A percentile compares a stretch with the other conserved stretches of the same genome.
phyloP scores from a whole-genome alignment of 2,113 vertebrate genomes.

The Ochotona princeps region DNA sequence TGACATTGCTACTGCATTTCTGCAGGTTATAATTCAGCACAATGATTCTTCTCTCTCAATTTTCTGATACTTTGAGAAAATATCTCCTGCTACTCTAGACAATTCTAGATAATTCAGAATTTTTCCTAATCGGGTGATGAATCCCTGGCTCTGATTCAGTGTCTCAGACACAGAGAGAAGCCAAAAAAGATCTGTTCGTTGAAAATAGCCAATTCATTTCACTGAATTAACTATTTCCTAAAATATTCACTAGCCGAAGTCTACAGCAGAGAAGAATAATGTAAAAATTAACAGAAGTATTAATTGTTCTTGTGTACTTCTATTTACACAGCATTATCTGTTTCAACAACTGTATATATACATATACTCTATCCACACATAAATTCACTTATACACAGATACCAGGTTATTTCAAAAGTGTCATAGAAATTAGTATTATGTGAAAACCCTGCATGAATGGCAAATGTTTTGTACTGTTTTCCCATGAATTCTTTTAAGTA shows the following conservation, averaged over 20 bases:
- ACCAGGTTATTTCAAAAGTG: no score
- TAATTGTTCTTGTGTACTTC: conserved; percentile 11
- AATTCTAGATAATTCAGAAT: conserved; percentile 10
- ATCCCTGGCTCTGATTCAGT: not conserved
- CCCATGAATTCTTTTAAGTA: no score
- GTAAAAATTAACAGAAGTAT: conserved; percentile 52
- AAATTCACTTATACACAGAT: not conserved
- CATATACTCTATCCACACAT: not conserved
- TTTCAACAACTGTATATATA: not conserved
- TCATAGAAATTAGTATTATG: no score
- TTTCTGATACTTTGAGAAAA: not conserved
- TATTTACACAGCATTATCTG: conserved; percentile 60
- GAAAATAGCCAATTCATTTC: conserved; percentile 67
- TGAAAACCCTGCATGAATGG: no score
- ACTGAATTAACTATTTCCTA: conserved; percentile 53
- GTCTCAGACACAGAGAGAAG: not conserved
- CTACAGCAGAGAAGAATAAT: conserved; percentile 55
- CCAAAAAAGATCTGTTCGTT: conserved; percentile 30
- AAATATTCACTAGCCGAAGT: conserved; percentile 58
- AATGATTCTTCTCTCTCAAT: not conserved
- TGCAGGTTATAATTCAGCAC: conserved; percentile 3
- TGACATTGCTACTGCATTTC: not conserved
- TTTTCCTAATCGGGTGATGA: conserved; percentile 36
- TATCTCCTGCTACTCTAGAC: not conserved
- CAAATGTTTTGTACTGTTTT: no score